These are phyloP conservation scores for Phrynocephalus versicolor DNA, from an alignment of 2,113 vertebrate genomes.

Conservation along the genomic window DNA sequence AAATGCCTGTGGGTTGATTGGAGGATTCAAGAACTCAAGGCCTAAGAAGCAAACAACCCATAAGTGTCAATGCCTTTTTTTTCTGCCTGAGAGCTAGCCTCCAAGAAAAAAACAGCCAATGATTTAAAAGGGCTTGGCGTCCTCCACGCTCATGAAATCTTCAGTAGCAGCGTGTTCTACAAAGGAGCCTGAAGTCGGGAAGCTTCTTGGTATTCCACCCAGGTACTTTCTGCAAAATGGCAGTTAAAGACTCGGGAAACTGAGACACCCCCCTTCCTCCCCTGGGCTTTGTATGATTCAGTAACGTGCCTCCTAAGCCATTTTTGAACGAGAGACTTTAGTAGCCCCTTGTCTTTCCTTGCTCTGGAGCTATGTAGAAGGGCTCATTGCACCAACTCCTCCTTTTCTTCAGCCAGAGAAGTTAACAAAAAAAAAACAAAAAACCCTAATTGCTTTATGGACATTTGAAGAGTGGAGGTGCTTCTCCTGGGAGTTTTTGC, in stretches of 20 bases:
- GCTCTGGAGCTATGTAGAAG: conserved; percentile 64
- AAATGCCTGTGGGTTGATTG: conserved; percentile 23
- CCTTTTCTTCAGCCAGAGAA: conserved; percentile 54
- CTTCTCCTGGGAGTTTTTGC: conserved; percentile 71
- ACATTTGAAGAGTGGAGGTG: conserved; percentile 67
- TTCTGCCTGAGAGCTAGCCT: neutral
- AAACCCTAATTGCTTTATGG: conserved; percentile 78
- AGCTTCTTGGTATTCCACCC: conserved; percentile 68
- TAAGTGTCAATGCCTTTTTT: neutral
- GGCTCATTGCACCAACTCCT: conserved; percentile 58
- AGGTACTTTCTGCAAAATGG: conserved; percentile 62
- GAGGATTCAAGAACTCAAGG: conserved; percentile 37
- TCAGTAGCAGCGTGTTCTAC: conserved; percentile 44
- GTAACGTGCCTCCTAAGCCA: conserved; percentile 70
- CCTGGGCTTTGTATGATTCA: conserved; percentile 72
- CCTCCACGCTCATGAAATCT: conserved; percentile 5
- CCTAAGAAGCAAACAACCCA: neutral
- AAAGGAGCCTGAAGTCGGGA: conserved; percentile 49
- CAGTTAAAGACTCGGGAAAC: conserved; percentile 65
- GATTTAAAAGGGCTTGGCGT: neutral
- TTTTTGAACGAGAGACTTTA: conserved; percentile 57
- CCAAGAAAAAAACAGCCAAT: conserved; percentile 1
- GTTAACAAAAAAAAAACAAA: conserved; percentile 31
- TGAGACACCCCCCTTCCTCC: too few relatives aligned
- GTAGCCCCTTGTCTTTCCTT: conserved; percentile 66